Evolutionary conservation across 2,888 invertebrate genomes (phyloP), one percentile per base, ranked within the genome.

Genomic region (Athetis lepigone): DNA sequence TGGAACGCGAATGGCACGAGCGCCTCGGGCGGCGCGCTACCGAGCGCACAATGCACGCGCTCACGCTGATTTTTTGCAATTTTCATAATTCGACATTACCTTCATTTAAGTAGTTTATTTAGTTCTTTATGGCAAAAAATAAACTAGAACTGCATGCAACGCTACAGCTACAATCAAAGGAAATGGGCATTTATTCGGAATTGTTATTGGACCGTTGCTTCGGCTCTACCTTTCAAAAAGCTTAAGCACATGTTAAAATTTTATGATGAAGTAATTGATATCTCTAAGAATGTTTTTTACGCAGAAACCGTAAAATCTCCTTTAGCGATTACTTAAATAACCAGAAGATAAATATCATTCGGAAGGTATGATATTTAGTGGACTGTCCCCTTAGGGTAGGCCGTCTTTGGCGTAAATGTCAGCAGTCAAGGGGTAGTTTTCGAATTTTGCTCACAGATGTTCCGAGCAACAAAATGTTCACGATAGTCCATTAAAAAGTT

Each of bases 1-100:
- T 93, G 90, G 91, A 90, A 88, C 92, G 88, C 85, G 89, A 89
- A 86, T 82, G 88, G 90, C 94, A 94, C 94, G 93, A 91, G 91
- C 89, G 92, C 94, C 91, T 69, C 84, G 72, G 92, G 93, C 92
- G 74, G 81, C 81, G 92, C 84, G 94, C 94, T 93, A 93, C 94
- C 85, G 91, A 89, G 78, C 81, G 82, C 80, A 80, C 83, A 83
- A 80, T 78, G 82, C 86, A 84, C 85, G 82, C 86, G 85, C 79
- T 81, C 75, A 75, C 73, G 75, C 65, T 27, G 70, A 64, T 70
- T 83, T 81, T 77, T 81, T 79, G 73, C 71, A 84, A 88, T 87
- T 85, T 86, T 81, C 82, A 82, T 85, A 88, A 88, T 88, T 85
- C 79, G 73, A 75, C 78, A 80, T 84, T 83, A 85, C 77, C 83